Percentiles rank a stretch among this genome's conserved stretches.
phyloP scores from a whole-genome alignment of 2,113 vertebrate species.

The Campylomormyrus numenius region DNA sequence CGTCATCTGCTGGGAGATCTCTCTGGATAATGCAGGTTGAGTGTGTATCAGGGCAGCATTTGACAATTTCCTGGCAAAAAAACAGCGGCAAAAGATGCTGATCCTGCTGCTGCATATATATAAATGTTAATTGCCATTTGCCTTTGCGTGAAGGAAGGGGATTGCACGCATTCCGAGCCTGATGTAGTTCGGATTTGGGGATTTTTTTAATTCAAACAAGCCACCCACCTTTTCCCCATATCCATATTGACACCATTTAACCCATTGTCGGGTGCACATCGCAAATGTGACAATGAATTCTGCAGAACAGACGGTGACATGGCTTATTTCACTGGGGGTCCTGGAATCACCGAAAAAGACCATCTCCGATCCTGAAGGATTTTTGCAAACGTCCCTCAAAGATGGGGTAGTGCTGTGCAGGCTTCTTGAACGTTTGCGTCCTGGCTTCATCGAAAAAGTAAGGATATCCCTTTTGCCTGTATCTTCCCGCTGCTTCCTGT shows the following conservation, averaged over 20 bases:
- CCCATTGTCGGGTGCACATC: not conserved
- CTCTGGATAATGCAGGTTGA: slow-evolving; percentile 47
- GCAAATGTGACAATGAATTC: slow-evolving; percentile 68
- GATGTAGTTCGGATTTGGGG: slow-evolving; percentile 25
- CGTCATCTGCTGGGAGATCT: slow-evolving; percentile 50
- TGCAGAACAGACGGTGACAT: slow-evolving; percentile 89
- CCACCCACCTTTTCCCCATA: slow-evolving; percentile 9
- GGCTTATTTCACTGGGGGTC: slow-evolving; percentile 90
- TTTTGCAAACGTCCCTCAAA: slow-evolving; percentile 75
- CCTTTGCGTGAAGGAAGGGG: slow-evolving; percentile 53
- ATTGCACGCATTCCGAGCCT: slow-evolving; percentile 40
- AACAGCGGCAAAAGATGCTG: slow-evolving; percentile 33
- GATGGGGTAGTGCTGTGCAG: slow-evolving; percentile 84
- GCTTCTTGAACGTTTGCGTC: slow-evolving; percentile 79
- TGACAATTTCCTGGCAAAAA: slow-evolving; percentile 56
- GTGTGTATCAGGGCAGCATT: slow-evolving; percentile 41
- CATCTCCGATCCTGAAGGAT: slow-evolving; percentile 81
- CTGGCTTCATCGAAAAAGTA: slow-evolving; percentile 79
- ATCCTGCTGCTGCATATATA: slow-evolving; percentile 49
- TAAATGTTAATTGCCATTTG: slow-evolving; percentile 50
- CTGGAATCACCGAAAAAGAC: slow-evolving; percentile 89
- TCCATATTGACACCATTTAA: slow-evolving; percentile 7
- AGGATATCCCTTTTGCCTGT: slow-evolving; percentile 31
- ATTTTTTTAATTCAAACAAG: slow-evolving; percentile 4
- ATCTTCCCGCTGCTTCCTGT: not conserved